Evolutionary conservation across 2,888 invertebrate species (phyloP), one percentile per base, ranked within the genome.

Genomic region (Blera fallax): DNA sequence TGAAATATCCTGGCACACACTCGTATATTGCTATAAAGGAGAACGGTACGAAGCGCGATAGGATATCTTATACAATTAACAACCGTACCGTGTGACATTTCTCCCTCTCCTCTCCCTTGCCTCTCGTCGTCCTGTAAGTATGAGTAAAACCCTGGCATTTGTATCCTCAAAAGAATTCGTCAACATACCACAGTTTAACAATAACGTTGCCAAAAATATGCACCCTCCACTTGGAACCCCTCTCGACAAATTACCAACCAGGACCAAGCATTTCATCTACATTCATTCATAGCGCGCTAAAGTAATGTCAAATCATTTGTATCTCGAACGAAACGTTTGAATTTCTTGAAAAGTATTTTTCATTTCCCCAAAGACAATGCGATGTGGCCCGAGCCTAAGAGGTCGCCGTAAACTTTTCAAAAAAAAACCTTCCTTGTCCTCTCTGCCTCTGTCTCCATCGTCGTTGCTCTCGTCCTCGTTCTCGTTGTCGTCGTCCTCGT

Each of bases 261-360:
- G 14, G 52, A 29, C 29, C 14, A 21, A 32, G 21, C 18, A 62
- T 48, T 48, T 48, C n/a, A 14, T 4, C 3, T 10, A 16, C 34
- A 10, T 8, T 43, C 43, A 62, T 43, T 62, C 60, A 43, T 43
- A 43, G 32, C 4, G 62, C 64, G 8, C 11, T 14, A 8, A 50
- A 50, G n/a, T 50, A 48, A 64, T 64, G 64, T 32, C 48, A 64
- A 64, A 64, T 64, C 64, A 34, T 50, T 50, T 65, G 14, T 65
- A n/a, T 21, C 34, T 21, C 8, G 0, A 48, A 11, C 21, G 45
- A 62, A 45, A 29, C 29, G 11, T 16, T 62, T 8, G 8, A 32
- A 32, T 32, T 32, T 48, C 48, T n/a, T 21, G 48, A 48, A 34
- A 32, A 65, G 65, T 65, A 34, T 50, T 65, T 65, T 18, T 50